A percentile compares a stretch with the other conserved stretches of the same genome.
phyloP scores from a whole-genome alignment of 2,113 vertebrate species.

The Abramis brama region DNA sequence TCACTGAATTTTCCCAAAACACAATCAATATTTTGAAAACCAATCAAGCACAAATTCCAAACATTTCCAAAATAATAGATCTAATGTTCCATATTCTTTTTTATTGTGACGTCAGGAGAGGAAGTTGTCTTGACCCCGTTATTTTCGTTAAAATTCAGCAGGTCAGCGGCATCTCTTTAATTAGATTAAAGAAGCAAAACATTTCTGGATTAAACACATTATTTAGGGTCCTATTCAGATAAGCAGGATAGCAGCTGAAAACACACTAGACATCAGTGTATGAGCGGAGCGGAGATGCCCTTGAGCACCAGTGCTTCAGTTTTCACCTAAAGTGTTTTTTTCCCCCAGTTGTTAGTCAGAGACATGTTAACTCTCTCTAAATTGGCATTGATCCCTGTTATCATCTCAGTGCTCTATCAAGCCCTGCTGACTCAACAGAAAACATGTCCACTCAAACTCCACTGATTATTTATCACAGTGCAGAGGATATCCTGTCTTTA shows the following conservation, averaged over 20 bases:
- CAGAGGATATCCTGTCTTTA: constrained; percentile 62
- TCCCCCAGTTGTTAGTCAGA: constrained; percentile 15
- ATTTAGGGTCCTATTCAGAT: too few species aligned
- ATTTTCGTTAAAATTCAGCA: neutral
- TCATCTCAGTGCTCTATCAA: constrained; percentile 46
- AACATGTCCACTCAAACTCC: constrained; percentile 60
- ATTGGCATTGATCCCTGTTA: constrained; percentile 21
- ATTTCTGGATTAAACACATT: too few species aligned
- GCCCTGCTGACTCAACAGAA: constrained; percentile 64
- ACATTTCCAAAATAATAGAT: neutral
- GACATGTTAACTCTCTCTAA: constrained; percentile 14
- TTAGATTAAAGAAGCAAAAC: too few species aligned
- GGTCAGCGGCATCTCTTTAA: neutral
- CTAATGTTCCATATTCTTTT: neutral
- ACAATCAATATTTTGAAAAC: neutral
- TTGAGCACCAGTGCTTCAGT: neutral
- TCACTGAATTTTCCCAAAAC: neutral
- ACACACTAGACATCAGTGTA: neutral
- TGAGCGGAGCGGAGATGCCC: constrained; percentile 7
- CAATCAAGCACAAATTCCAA: neutral
- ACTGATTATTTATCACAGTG: neutral
- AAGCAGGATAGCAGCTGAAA: neutral
- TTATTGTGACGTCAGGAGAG: neutral
- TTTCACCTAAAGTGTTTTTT: constrained; percentile 39
- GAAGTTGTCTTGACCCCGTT: neutral